Evolutionary conservation across 2,888 invertebrate genomes (phyloP).

Genomic region (Erebia aethiops): DNA sequence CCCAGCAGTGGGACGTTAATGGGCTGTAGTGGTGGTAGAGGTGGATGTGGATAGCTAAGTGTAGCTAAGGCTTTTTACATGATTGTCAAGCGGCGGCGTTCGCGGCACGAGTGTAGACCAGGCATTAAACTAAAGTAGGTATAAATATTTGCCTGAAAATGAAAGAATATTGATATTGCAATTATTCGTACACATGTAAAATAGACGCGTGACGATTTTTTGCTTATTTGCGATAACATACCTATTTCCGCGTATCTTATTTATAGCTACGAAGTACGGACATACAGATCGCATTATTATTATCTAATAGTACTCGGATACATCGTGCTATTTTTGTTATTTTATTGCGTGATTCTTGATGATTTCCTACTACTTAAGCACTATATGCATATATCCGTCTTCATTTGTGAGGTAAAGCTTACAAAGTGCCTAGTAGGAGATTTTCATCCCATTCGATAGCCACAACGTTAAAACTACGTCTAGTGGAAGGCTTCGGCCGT

Average conservation of each 20-base stretch:
- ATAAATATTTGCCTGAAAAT: conserved; percentile 5
- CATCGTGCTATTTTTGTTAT: not conserved
- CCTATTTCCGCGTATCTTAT: conserved; percentile 13
- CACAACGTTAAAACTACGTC: too few species aligned
- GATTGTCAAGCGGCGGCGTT: too few species aligned
- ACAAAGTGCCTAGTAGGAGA: too few species aligned
- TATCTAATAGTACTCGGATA: conserved; percentile 3
- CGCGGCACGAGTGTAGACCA: too few species aligned
- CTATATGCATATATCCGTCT: not conserved
- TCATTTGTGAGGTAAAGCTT: not conserved
- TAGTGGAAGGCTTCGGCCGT: too few species aligned
- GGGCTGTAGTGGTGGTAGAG: too few species aligned
- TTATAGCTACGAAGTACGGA: too few species aligned
- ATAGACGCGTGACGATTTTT: not conserved
- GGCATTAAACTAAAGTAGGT: not conserved
- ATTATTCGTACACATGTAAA: not conserved
- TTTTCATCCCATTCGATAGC: not conserved
- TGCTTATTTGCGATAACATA: not conserved
- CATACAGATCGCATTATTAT: conserved; percentile 4
- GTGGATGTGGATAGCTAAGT: too few species aligned
- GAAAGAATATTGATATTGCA: conserved; percentile 5
- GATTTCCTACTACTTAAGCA: not conserved
- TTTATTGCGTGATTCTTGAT: not conserved
- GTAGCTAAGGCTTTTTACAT: too few species aligned
- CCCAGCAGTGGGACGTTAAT: too few species aligned